Percentiles rank a stretch among this genome's conserved stretches.
phyloP scores from a whole-genome alignment of 1,140 invertebrate genomes.

The Drosophila pruinosa region DNA sequence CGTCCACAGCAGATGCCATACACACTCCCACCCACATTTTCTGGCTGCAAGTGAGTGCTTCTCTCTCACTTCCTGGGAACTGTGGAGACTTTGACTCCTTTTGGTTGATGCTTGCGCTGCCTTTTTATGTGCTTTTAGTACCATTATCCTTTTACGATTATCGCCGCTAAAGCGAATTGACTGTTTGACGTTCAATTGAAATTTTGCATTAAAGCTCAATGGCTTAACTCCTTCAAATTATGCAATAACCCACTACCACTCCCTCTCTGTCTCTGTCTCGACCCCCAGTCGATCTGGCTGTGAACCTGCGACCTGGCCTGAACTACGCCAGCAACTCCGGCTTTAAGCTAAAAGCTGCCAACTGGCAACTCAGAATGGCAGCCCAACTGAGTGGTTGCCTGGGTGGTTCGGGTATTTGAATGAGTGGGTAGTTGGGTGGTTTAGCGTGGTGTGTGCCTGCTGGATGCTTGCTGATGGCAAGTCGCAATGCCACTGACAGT shows the following conservation, averaged over 20 bases:
- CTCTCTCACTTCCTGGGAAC: slow-evolving; percentile 5
- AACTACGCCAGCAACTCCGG: slow-evolving; percentile 20
- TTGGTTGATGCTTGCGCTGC: slow-evolving; percentile 23
- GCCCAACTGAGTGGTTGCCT: neutral
- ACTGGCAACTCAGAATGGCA: slow-evolving; percentile 36
- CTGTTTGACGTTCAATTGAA: slow-evolving; percentile 81
- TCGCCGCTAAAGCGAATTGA: slow-evolving; percentile 79
- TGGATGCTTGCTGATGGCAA: neutral
- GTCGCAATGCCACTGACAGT: slow-evolving; percentile 27
- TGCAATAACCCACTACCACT: slow-evolving; percentile 56
- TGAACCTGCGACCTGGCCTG: slow-evolving; percentile 1
- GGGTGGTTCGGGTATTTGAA: neutral
- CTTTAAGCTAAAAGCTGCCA: slow-evolving; percentile 51
- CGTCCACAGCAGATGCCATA: slow-evolving; percentile 22
- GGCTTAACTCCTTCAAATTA: slow-evolving; percentile 80
- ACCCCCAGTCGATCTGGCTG: slow-evolving; percentile 5
- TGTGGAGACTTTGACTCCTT: slow-evolving; percentile 15
- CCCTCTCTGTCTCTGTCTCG: neutral
- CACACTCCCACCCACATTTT: neutral
- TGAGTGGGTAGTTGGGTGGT: neutral
- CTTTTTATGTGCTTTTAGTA: slow-evolving; percentile 80
- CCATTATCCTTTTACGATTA: slow-evolving; percentile 81
- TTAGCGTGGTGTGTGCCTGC: neutral
- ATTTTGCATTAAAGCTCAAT: slow-evolving; percentile 82
- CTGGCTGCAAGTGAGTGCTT: neutral